Evolutionary conservation across 2,113 vertebrate species (phyloP), one percentile per base, ranked within the genome.

Genomic region (Penelope pileata): DNA sequence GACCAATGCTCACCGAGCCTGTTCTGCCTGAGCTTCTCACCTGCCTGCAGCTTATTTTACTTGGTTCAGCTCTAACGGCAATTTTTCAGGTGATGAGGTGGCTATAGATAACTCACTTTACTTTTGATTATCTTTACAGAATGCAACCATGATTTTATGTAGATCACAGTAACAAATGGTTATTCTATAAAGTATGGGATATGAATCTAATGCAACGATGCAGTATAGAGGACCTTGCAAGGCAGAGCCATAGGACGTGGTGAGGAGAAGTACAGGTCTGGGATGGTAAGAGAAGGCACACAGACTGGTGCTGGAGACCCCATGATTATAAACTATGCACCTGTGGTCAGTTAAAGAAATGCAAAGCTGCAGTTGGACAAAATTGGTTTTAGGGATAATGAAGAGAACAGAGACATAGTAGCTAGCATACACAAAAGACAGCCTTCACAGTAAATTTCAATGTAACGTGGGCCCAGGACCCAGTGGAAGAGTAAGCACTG

Each of bases 181-280:
- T 66, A 67, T 94, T 67, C 56, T 50, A 4, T 34, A 45, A 66
- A 73, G 45, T 68, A 51, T 0, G 1, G 36, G 26, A 9, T 34
- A 8, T 22, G 7, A 17, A 27, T 53, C 36, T 7, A 58, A 38
- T 1, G 1, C 48, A 53, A 69, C 14, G 36, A 38, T 66, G 45
- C 36, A 16, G 12, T 5, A 7, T 43, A 54, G 11, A 68, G 29
- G 30, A 22, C 8, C 8, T 30, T 58, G 74, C 64, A 40, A 54
- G 4, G 10, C 2, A 10, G 2, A 22, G 19, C 27, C 27, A 11
- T 14, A 21, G 47, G 48, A 77, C 50, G n/a, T 22, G 16, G 7
- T 10, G 1, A 0, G 47, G 40, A 56, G n/a, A 21, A 70, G n/a
- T 2, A 2, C 24, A 51, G 43, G 21, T 14, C 47, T 7, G 12